These are phyloP conservation scores for Urocynchramus pylzowi DNA, from an alignment of 2,113 vertebrate genomes.

Conservation along the genomic window DNA sequence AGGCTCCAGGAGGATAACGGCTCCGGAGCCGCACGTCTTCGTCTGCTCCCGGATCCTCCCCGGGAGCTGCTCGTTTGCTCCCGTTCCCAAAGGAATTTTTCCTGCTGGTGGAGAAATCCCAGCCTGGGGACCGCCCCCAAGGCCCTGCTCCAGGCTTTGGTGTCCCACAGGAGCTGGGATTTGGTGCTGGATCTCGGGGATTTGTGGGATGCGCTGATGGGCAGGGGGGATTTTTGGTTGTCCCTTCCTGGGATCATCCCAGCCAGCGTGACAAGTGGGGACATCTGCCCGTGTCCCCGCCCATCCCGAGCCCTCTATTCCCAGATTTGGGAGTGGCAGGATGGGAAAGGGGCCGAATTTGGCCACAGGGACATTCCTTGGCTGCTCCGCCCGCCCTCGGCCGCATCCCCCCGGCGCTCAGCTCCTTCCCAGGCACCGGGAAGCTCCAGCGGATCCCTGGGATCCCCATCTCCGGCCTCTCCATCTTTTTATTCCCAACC, in stretches of 20 bases:
- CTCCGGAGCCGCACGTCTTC: background rate
- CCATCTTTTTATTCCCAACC: background rate
- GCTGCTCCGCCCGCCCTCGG: background rate
- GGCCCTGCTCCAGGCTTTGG: background rate
- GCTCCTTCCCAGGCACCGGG: background rate
- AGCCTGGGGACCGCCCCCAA: background rate
- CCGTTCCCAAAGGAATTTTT: fast-evolving
- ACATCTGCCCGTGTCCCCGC: fast-evolving
- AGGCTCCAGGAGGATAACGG: background rate
- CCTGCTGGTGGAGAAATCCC: background rate
- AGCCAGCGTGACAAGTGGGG: fast-evolving
- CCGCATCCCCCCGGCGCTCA: fast-evolving
- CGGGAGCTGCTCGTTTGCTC: fast-evolving
- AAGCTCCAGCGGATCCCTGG: background rate
- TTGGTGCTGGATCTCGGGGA: background rate
- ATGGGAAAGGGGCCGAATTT: fast-evolving
- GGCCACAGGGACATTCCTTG: fast-evolving
- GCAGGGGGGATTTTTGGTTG: background rate
- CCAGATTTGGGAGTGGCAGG: fast-evolving
- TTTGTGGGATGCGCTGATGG: fast-evolving
- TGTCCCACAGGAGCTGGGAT: fast-evolving
- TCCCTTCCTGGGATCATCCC: background rate
- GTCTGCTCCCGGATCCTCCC: background rate
- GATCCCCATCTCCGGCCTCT: background rate
- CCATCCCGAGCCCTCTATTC: fast-evolving